These are phyloP conservation scores for Bolinopsis microptera DNA, from an alignment of 37 sponge, comb jelly and placozoan species.

Conservation along the genomic window DNA sequence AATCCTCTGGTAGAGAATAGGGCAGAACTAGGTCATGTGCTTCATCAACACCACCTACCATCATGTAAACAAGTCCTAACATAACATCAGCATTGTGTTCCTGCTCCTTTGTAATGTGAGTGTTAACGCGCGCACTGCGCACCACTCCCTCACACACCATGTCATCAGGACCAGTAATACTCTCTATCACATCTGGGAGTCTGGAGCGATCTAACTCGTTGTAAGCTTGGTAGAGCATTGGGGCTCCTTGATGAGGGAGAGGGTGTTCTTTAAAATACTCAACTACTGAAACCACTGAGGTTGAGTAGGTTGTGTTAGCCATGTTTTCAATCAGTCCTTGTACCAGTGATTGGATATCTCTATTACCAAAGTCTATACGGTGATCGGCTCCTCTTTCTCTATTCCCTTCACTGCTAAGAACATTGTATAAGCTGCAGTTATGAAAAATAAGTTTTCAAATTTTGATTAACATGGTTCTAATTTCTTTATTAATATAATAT, in stretches of 20 bases:
- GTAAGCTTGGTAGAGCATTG: slow-evolving; percentile 51
- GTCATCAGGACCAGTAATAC: slow-evolving; percentile 16
- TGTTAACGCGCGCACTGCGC: not conserved
- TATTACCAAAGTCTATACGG: too few species aligned
- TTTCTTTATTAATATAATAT: too few species aligned
- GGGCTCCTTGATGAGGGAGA: slow-evolving; percentile 4
- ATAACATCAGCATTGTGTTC: slow-evolving; percentile 59
- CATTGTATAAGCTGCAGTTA: too few species aligned
- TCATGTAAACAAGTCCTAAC: slow-evolving; percentile 33
- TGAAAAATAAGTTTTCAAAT: too few species aligned
- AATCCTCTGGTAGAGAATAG: slow-evolving; percentile 8
- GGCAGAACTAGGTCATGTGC: slow-evolving; percentile 63
- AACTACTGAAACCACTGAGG: not conserved
- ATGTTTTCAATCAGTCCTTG: too few species aligned
- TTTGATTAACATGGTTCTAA: too few species aligned
- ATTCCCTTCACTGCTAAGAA: too few species aligned
- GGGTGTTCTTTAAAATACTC: slow-evolving; percentile 45
- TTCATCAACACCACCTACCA: slow-evolving; percentile 53
- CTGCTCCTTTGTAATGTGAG: slow-evolving; percentile 36
- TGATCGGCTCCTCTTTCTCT: too few species aligned
- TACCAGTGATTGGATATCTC: too few species aligned
- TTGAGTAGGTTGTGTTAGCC: not conserved
- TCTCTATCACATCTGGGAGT: slow-evolving; percentile 57
- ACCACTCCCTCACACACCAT: not conserved
- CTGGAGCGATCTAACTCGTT: not conserved